phyloP scores from a whole-genome alignment of 2,797 vertebrate species.

The Holocentrus rufus region DNA sequence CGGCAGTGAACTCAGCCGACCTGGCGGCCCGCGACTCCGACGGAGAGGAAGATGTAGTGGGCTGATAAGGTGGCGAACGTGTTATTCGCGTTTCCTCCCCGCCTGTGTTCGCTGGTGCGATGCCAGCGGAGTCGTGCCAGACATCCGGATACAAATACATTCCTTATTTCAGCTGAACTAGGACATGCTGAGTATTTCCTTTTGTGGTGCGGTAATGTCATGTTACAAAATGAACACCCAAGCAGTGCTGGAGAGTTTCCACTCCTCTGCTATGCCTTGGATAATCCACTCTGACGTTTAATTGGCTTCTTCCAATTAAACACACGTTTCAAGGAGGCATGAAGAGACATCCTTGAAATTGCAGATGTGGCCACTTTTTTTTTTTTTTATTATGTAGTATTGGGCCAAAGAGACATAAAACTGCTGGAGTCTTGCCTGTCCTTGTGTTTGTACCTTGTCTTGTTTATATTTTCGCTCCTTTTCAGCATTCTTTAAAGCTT shows the following conservation, averaged over 20 bases:
- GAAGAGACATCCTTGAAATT: not conserved
- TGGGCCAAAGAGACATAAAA: too few species aligned
- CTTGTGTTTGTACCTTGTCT: not conserved
- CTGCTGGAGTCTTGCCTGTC: too few species aligned
- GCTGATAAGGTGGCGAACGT: constrained; percentile 28
- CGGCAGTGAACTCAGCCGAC: not conserved
- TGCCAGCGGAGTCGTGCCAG: not conserved
- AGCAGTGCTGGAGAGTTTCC: not conserved
- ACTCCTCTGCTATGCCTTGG: not conserved
- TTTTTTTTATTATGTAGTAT: too few species aligned
- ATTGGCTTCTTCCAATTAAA: not conserved
- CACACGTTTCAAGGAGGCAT: not conserved
- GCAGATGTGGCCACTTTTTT: not conserved
- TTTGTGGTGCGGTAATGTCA: not conserved
- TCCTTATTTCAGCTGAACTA: not conserved
- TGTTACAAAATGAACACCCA: constrained; percentile 14
- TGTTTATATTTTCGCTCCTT: not conserved
- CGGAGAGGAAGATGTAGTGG: constrained; percentile 24
- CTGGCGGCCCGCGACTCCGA: not conserved
- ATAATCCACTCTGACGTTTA: not conserved
- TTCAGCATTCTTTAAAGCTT: not conserved
- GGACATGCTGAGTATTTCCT: constrained; percentile 6
- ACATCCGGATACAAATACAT: not conserved
- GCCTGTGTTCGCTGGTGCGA: not conserved
- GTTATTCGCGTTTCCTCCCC: constrained; percentile 53